phyloP scores from a whole-genome alignment of 2,797 vertebrate species.

The Sebastiscus tertius region DNA sequence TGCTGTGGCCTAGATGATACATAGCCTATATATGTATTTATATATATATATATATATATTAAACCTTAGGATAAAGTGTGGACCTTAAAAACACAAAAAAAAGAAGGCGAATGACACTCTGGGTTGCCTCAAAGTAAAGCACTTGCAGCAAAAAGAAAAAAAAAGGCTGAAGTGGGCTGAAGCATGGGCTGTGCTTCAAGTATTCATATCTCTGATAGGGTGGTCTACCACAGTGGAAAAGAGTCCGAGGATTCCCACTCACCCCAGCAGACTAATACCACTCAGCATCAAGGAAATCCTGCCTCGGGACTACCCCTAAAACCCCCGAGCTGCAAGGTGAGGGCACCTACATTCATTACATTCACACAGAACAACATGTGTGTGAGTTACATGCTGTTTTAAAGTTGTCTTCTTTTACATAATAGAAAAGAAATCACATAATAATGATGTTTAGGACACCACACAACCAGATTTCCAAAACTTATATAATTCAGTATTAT shows the following conservation, averaged over 20 bases:
- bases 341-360: conserved; percentile 59
- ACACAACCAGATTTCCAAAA: not conserved
- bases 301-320: conserved; percentile 91
- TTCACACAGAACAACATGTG: conserved; percentile 15
- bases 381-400: conserved; percentile 4
- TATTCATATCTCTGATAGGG: conserved; percentile 95
- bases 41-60: conserved; percentile 22
- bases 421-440: not conserved
- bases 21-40: conserved; percentile 30
- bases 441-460: not conserved
- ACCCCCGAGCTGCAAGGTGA: conserved; percentile 91
- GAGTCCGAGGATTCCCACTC: conserved; percentile 93
- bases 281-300: conserved; percentile 90
- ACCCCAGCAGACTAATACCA: conserved; percentile 91
- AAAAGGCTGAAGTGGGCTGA: conserved; percentile 85
- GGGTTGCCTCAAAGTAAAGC: conserved; percentile 73
- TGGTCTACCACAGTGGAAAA: conserved; percentile 92
- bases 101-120: conserved; percentile 69
- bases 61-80: conserved; percentile 55
- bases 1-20: conserved; percentile 76
- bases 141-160: conserved; percentile 70
- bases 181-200: conserved; percentile 99
- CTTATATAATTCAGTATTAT: not conserved
- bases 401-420: not conserved
- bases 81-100: conserved; percentile 52